phyloP scores from a whole-genome alignment of 2,888 invertebrate species.

The Drosophila anomalata region DNA sequence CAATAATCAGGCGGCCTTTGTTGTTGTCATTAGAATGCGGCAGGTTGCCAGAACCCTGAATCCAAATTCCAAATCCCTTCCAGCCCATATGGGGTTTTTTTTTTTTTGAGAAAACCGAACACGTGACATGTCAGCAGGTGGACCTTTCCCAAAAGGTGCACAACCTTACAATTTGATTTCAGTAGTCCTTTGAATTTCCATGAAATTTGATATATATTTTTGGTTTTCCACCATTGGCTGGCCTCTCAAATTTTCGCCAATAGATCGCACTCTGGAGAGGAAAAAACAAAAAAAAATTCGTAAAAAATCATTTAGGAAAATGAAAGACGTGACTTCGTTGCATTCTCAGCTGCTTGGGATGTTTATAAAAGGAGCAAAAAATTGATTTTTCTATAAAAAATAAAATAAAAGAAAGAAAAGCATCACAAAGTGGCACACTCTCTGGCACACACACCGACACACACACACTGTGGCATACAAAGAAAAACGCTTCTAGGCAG shows the following conservation, averaged over 20 bases:
- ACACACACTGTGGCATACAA: constrained; percentile 6
- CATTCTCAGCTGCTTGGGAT: constrained; percentile 37
- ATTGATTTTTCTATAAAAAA: constrained; percentile 66
- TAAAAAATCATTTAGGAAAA: constrained; percentile 46
- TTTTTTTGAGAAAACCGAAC: background rate
- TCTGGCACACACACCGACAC: constrained; percentile 17
- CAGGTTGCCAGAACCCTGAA: constrained; percentile 9
- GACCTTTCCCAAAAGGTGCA: background rate
- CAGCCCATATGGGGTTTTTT: constrained; percentile 19
- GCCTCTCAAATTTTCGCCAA: constrained; percentile 14
- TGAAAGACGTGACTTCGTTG: constrained; percentile 59
- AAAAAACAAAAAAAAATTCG: constrained; percentile 23
- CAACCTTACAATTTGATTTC: background rate
- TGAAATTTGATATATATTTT: background rate
- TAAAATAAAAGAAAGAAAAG: constrained; percentile 39
- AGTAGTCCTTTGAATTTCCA: background rate
- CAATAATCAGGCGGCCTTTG: constrained; percentile 50
- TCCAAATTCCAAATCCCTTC: constrained; percentile 16
- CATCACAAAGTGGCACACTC: constrained; percentile 58
- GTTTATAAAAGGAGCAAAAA: constrained; percentile 57
- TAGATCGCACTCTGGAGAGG: background rate
- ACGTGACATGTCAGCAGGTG: constrained; percentile 17
- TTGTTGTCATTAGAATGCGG: constrained; percentile 51
- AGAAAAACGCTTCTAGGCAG: constrained; percentile 46
- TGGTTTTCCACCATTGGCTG: constrained; percentile 4